Evolutionary conservation across 2,888 invertebrate genomes (phyloP).

Genomic region (Syritta pipiens): DNA sequence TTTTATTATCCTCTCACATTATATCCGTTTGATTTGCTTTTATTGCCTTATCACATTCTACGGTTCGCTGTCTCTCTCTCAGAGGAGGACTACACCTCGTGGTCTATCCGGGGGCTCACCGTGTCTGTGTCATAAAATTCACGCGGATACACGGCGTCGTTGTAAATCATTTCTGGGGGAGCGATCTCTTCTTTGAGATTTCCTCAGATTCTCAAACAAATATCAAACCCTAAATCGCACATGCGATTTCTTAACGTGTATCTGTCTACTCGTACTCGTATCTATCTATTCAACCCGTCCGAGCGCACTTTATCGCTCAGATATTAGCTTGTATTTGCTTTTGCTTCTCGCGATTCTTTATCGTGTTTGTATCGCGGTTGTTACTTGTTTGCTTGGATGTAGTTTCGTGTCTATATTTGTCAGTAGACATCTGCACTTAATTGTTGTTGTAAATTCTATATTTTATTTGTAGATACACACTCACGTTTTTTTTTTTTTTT

Average conservation of each 20-base stretch:
- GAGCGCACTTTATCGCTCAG: slow-evolving; percentile 37
- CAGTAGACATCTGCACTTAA: slow-evolving; percentile 61
- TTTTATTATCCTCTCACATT: slow-evolving; percentile 53
- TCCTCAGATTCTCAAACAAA: slow-evolving; percentile 8
- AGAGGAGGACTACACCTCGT: slow-evolving; percentile 27
- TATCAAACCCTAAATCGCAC: slow-evolving; percentile 18
- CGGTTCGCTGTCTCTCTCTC: slow-evolving; percentile 31
- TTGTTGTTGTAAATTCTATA: slow-evolving; percentile 52
- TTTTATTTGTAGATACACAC: slow-evolving; percentile 40
- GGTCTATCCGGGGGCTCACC: slow-evolving; percentile 10
- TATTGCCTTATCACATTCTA: slow-evolving; percentile 65
- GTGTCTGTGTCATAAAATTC: slow-evolving; percentile 38
- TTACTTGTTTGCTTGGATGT: slow-evolving; percentile 54
- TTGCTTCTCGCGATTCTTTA: slow-evolving; percentile 27
- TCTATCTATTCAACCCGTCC: too few relatives aligned
- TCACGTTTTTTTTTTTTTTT: too few relatives aligned
- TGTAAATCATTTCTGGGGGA: slow-evolving; percentile 55
- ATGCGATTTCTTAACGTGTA: slow-evolving; percentile 33
- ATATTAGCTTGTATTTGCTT: slow-evolving; percentile 53
- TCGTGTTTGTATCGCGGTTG: slow-evolving; percentile 49
- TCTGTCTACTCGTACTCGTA: not conserved
- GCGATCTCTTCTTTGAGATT: not conserved
- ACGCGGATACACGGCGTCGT: slow-evolving; percentile 24
- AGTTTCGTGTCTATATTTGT: slow-evolving; percentile 41
- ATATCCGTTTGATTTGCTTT: slow-evolving; percentile 55